Base-by-base conservation (phyloP, 2,797 vertebrate genomes). In the Anisognathus igniventris region DNA sequence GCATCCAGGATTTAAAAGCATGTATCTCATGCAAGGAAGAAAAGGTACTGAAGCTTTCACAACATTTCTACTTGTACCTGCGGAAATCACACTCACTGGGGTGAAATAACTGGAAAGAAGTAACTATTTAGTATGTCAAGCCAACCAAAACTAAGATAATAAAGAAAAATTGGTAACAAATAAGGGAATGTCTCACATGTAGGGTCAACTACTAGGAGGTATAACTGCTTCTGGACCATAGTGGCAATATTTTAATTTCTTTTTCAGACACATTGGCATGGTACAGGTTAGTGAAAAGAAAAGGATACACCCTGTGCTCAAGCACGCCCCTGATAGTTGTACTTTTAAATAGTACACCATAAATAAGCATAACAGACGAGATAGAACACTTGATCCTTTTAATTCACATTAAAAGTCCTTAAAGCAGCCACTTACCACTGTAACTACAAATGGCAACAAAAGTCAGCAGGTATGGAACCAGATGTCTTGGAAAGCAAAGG, bases 71-170 rank as follows among this genome's bases (percentile, higher is more conserved):
- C 0, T 1, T 25, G 28, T 31, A 65, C 45, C 18, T 40, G 37
- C 81, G 60, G 64, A 92, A 96, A 74, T 93, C 57, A 82, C 58
- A 67, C 64, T 72, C 40, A 77, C 42, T 35, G 45, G 18, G 13
- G 37, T 85, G 57, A 92, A 94, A 57, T 71, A 87, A 89, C 60
- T 77, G 81, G 33, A 85, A 94, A 93, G 20, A 72, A 89, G 25
- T 62, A 75, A 82, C 62, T 86, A 65, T 66, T 84, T 82, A 84
- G 31, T 66, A 84, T 7, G 24, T 37, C 54, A 95, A 87, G 50
- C 39, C 84, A 96, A 82, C 27, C 17, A 53, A 89, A 91, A 42
- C 78, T 90, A 91, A 85, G 64, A 95, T 73, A 94, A 93, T 80
- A 95, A 93, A 90, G 65, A 90, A 92, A 87, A 83, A 73, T 3